These are phyloP conservation scores for Calcarius ornatus DNA, from an alignment of 2,113 vertebrate species.

Conservation along the genomic window DNA sequence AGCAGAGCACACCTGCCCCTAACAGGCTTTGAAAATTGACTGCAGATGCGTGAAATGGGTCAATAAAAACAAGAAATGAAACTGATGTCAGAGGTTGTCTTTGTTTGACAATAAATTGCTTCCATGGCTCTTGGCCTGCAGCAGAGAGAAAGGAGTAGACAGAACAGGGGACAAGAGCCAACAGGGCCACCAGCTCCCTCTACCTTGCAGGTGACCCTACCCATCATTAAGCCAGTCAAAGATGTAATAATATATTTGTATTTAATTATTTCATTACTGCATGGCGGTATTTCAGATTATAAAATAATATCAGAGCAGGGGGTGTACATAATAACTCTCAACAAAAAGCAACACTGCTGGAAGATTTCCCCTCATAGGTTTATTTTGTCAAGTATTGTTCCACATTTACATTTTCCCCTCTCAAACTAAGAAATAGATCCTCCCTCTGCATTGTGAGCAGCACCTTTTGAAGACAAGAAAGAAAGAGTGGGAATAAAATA, in stretches of 20 bases:
- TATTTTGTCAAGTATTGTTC: constrained; percentile 56
- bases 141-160: not conserved
- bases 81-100: constrained; percentile 12
- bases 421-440: constrained; percentile 45
- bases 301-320: constrained; percentile 1
- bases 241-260: not conserved
- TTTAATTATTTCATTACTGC: not conserved
- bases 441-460: constrained; percentile 39
- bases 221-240: not conserved
- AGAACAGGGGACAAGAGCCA: not conserved
- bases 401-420: constrained; percentile 26
- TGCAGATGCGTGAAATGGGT: not conserved
- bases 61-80: constrained; percentile 60
- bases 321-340: not conserved
- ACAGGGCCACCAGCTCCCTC: not conserved
- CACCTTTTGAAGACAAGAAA: constrained; percentile 25
- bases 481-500: not conserved
- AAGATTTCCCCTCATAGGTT: not conserved
- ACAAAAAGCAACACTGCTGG: constrained; percentile 5
- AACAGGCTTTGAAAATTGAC: constrained; percentile 35
- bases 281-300: not conserved
- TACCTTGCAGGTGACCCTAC: not conserved
- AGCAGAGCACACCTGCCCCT: not conserved
- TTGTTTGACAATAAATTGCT: constrained; percentile 9
- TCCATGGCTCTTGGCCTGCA: not conserved